Base-by-base conservation (phyloP, 1,140 invertebrate species). In the Drosophila neocordata region DNA sequence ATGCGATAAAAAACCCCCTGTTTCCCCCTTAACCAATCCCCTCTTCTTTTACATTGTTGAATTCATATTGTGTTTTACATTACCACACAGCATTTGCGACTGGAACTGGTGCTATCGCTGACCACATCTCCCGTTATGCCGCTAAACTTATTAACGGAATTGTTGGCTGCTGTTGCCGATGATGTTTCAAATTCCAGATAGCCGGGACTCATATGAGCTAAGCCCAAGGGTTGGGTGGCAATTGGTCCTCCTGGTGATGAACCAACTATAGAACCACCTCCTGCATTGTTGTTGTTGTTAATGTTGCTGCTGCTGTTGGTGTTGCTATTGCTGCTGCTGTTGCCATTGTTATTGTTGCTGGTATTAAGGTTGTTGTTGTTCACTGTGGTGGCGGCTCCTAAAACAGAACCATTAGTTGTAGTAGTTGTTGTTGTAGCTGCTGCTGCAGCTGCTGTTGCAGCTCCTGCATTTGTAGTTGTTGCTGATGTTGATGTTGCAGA, bases 121-220 rank as follows among this genome's bases (percentile, higher is more conserved):
- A 95, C 92, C 74, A 94, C 94, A 71, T 95, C 94, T 48, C 93
- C 93, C 2, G 94, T 95, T 70, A 95, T 93, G 8, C 95, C 95
- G 35, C 94, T 94, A 75, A 95, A 95, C 66, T 94, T 92, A 56
- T 90, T 90, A 13, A 90, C 70, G 24, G 71, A 73, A 41, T 59
- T 74, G 27, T 93, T 81, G 12, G 92, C 92, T 1, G 67, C 60
- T 24, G 76, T 59, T 18, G 59, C 57, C 12, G 70, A 66, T 38
- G 66, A 59, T 9, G 38, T 66, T 65, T 84, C 83, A 48, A 79
- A 90, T 27, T 90, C 89, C 55, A 83, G 38, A 8, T 81, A 58
- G 52, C 70, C 83, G 35, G 85, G 77, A 70, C 79, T 80, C 58
- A 79, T 82, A n/a, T 67, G 44, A n/a, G 77, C 77, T n/a, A 85